Base-by-base conservation (phyloP, 1,140 invertebrate genomes). In the Drosophila obscura region DNA sequence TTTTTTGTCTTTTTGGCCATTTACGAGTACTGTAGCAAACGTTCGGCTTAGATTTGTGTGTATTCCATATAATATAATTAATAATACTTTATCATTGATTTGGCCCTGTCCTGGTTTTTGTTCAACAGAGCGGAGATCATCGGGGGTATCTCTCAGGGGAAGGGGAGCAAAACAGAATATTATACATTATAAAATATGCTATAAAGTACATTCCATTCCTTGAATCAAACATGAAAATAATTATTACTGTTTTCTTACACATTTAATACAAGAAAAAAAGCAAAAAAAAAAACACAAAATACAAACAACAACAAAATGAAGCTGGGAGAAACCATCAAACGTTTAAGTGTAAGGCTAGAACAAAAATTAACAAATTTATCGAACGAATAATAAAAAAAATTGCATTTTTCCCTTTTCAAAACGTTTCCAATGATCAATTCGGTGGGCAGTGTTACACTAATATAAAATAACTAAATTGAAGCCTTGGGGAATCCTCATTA, bases 351-450 rank as follows among this genome's bases (percentile, higher is more conserved):
- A 77, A 46, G 63, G 80, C 44, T 19, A 52, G 77, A 81, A 75
- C 26, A 28, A 65, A 61, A 71, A 71, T 63, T 77, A 87, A 78
- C 57, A 76, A 82, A 81, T 82, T 81, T 82, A 88, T 83, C 79
- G 52, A 82, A 64, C 85, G 68, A 71, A 71, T 69, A 75, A 59
- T 52, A 73, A 73, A 72, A 63, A 35, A 64, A 77, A 77, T 77
- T 87, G 78, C 65, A 85, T 72, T 87, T 85, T 84, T 87, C 80
- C 81, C 69, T 85, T 85, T 85, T 78, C 58, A 85, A 77, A 80
- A 75, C 67, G 11, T 13, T 39, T 13, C 4, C 4, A 39, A 13
- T 11, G 11, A 39, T 39, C 11, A 11, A 13, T 39, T 39, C 35
- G 13, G 35, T 39, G 35, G 35, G 35, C 35, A 11, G 35, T 13